Percentiles rank a stretch among this genome's conserved stretches.
These are phyloP conservation scores for Onchidella celtica DNA, from an alignment of 2,888 invertebrate genomes.

Conservation along the genomic window DNA sequence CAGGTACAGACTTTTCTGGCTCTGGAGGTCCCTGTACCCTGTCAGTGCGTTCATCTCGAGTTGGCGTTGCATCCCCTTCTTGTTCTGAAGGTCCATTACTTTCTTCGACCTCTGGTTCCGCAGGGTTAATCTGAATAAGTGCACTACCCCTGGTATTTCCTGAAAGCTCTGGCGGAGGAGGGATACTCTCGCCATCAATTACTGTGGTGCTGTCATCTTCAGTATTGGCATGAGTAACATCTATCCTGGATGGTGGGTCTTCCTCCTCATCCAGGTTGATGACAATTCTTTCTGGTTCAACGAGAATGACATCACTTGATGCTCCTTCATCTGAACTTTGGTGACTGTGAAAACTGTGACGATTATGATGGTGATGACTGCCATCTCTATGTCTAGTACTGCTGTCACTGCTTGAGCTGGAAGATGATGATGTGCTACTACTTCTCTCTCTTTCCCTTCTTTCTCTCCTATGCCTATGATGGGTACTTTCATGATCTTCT, in stretches of 20 bases:
- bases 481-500: constrained; percentile 25
- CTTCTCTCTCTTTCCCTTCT: constrained; percentile 39
- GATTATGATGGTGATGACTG: background rate
- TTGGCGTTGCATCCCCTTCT: constrained; percentile 43
- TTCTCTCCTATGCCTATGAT: constrained; percentile 33
- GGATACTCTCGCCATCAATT: constrained; percentile 39
- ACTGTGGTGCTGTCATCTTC: constrained; percentile 39
- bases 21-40: background rate
- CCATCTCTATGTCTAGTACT: background rate
- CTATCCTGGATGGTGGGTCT: constrained; percentile 41
- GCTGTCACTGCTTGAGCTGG: constrained; percentile 21
- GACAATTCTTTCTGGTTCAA: constrained; percentile 48
- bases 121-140: constrained; percentile 45
- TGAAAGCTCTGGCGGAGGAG: constrained; percentile 29
- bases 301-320: constrained; percentile 50
- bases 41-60: constrained; percentile 40
- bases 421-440: constrained; percentile 29
- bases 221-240: constrained; percentile 25
- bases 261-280: constrained; percentile 49
- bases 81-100: constrained; percentile 22
- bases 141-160: constrained; percentile 30
- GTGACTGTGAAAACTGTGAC: constrained; percentile 11
- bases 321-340: constrained; percentile 43
- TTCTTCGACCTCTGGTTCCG: background rate
- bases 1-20: constrained; percentile 44